Evolutionary conservation across 2,888 invertebrate species (phyloP).

Genomic region (Andrena flavipes): DNA sequence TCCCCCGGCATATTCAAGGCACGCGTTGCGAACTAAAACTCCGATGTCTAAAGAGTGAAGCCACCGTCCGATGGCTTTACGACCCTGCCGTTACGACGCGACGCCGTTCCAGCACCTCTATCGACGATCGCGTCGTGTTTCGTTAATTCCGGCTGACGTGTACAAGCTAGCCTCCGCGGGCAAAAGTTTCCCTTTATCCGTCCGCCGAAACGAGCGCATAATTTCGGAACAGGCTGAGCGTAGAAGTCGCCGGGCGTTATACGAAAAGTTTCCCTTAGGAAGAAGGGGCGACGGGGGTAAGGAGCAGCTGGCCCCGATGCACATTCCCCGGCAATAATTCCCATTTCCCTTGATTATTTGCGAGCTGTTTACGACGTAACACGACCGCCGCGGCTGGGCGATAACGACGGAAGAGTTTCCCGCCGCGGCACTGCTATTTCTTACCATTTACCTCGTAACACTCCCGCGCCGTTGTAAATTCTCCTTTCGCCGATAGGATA

Average conservation of each 20-base stretch:
- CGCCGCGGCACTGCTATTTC: slow-evolving; percentile 52
- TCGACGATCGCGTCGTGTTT: slow-evolving; percentile 23
- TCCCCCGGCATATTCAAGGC: no score
- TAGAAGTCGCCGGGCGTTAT: slow-evolving; percentile 59
- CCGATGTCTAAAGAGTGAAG: no score
- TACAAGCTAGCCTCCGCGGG: slow-evolving; percentile 21
- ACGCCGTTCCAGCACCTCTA: slow-evolving; percentile 1
- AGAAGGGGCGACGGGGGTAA: slow-evolving; percentile 17
- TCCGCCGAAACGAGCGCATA: slow-evolving; percentile 58
- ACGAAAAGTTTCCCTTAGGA: slow-evolving; percentile 66
- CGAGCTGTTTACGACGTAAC: slow-evolving; percentile 71
- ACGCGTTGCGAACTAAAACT: no score
- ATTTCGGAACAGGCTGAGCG: slow-evolving; percentile 52
- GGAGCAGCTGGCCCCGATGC: slow-evolving; percentile 52
- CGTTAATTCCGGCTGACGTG: slow-evolving; percentile 21
- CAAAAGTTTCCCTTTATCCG: slow-evolving; percentile 61
- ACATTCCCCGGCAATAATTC: slow-evolving; percentile 66
- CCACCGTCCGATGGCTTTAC: no score
- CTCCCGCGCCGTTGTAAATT: slow-evolving; percentile 63
- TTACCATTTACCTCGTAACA: slow-evolving; percentile 66
- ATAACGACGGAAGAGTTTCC: slow-evolving; percentile 68
- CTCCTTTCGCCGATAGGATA: slow-evolving; percentile 63
- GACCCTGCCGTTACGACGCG: no score
- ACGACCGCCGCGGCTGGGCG: slow-evolving; percentile 50
- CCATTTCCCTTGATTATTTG: slow-evolving; percentile 69